Evolutionary conservation across 2,797 vertebrate genomes (phyloP), one percentile per base, ranked within the genome.

Genomic region (Rhabdophis nuchalis): DNA sequence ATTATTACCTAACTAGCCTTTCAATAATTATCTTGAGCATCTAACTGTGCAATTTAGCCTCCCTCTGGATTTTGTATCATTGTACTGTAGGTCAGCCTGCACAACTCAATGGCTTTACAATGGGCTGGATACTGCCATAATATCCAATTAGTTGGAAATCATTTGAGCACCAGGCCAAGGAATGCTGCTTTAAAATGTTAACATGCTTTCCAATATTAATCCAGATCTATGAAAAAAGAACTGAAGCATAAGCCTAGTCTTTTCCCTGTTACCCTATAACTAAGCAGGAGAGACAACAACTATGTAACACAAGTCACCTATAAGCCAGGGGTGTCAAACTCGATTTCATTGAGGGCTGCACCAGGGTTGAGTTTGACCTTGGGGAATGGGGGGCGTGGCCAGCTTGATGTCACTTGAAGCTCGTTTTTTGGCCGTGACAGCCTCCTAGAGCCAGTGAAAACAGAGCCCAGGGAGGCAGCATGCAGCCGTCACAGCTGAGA

Each of bases 21-120:
- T 82, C 90, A 90, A 82, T 85, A 46, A 90, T 90, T 92, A 88
- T 50, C 61, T 82, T 90, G 64, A 56, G 32, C 14, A 64, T 27
- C 36, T 82, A 82, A 46, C 41, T 54, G 41, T 41, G 41, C 52
- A 77, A 60, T 82, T 77, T 92, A 52, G 68, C 50, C 12, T 36
- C 25, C 58, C 41, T 46, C 8, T 52, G 50, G 87, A 86, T 89
- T 87, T 86, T 29, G 53, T 72, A 87, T 41, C 27, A 53, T 57
- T 82, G 20, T 46, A 82, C 72, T 46, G 20, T 46, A 82, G 77
- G 77, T 82, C 10, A 82, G 41, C 77, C 20, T 46, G 20, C 10
- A 32, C 72, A 77, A 77, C 36, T 77, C 72, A 25, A 11, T 77
- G 72, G 20, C 72, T 46, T 61, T 46, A 82, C 20, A 82, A 82